Base-by-base conservation (phyloP, 2,888 invertebrate species). In the Theretra japonica region DNA sequence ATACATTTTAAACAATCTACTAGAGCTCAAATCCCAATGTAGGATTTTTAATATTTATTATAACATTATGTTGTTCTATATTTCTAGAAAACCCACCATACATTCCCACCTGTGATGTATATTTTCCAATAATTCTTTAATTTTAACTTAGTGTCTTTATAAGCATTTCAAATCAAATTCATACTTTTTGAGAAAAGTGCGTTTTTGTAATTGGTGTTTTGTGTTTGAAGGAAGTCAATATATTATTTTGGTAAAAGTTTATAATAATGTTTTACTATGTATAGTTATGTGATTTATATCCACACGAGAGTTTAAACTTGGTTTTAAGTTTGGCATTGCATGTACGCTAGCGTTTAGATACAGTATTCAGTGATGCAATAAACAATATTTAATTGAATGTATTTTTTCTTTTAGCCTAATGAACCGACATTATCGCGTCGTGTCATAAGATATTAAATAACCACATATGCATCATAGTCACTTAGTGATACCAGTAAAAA, bases 341-440 rank as follows among this genome's bases (percentile, higher is more conserved):
- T 93, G 91, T 91, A 90, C 81, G 85, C 88, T 92, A 91, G 91
- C 83, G 80, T 88, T 53, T 91, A 92, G 91, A 85, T 79, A 88
- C 91, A 91, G 90, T 94, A 93, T 93, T 93, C 91, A 86, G 86
- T 86, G 91, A 92, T 92, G 92, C 92, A 94, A 93, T 94, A 94
- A 93, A 92, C 86, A 87, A 90, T 83, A 86, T 86, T 87, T 86
- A 73, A 73, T 70, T 74, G 33, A 75, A 80, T 82, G 82, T 76
- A 77, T 19, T 25, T 4, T 41, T 80, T 83, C 75, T 68, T 69
- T 72, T 68, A 74, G 75, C 71, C 28, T 69, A 7, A 17, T 8
- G 5, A 17, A 65, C 23, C 8, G 19, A 4, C 3, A 19, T 30
- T 33, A 41, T 41, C 15, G 1, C 11, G 1, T 41, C 11, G 41